Conservation (phyloP, 2,797 vertebrate genomes). For the Melanotaenia boesemani region DNA sequence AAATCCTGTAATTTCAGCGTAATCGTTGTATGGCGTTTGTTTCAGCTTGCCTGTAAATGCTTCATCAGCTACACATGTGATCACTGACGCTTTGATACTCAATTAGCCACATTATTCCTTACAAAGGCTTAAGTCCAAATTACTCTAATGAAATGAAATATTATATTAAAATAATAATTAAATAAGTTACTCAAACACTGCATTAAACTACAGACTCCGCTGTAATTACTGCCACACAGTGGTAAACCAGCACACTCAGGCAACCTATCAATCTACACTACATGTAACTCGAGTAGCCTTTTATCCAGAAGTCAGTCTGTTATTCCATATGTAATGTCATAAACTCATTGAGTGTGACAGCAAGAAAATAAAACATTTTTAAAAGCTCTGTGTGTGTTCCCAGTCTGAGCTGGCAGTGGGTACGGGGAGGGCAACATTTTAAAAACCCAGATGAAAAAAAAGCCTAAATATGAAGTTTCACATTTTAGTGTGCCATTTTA, state of each 20-base stretch:
- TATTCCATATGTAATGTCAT: constrained; percentile 70
- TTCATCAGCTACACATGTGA: constrained; percentile 46
- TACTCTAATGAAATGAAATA: constrained; percentile 46
- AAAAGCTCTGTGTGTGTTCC: constrained; percentile 73
- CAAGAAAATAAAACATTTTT: constrained; percentile 71
- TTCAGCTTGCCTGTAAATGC: constrained; percentile 37
- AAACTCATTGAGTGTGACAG: constrained; percentile 68
- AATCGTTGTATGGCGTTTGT: constrained; percentile 30
- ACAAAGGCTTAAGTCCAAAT: constrained; percentile 40
- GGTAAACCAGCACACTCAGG: constrained; percentile 67
- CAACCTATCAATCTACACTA: constrained; percentile 76
- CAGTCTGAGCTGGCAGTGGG: constrained; percentile 61
- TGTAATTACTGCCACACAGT: constrained; percentile 61
- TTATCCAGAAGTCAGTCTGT: constrained; percentile 67
- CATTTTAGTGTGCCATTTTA: constrained; percentile 57
- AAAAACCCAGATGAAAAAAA: constrained; percentile 26
- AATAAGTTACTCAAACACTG: constrained; percentile 38
- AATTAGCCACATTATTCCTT: constrained; percentile 36
- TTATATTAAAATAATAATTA: constrained; percentile 51
- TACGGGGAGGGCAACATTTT: constrained; percentile 44
- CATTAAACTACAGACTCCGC: constrained; percentile 52
- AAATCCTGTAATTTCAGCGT: constrained; percentile 24
- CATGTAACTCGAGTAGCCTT: constrained; percentile 70
- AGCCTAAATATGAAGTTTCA: constrained; percentile 53
- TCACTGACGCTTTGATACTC: constrained; percentile 27